Conservation (phyloP, 1,140 invertebrate genomes). For the Drosophila funebris region DNA sequence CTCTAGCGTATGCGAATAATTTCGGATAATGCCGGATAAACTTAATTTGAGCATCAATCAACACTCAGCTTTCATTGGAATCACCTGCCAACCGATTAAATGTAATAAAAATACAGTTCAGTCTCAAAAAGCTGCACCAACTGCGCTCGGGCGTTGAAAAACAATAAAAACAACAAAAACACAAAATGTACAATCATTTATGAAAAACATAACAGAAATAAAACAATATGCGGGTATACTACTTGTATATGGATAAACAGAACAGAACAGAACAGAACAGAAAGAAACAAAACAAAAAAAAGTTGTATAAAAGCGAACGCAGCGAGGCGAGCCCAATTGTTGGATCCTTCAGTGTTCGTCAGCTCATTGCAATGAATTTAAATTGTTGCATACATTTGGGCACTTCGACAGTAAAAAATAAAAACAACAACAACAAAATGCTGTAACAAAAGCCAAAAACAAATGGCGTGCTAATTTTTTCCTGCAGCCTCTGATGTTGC, state of each 20-base stretch:
- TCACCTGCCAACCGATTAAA: conserved; percentile 34
- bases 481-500: conserved; percentile 13
- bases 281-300: conserved; percentile 25
- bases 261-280: too few species aligned
- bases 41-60: conserved; percentile 14
- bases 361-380: conserved; percentile 81
- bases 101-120: conserved; percentile 22
- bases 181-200: conserved; percentile 68
- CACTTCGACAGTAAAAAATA: conserved; percentile 26
- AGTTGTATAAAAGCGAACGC: too few species aligned
- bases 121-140: conserved; percentile 16
- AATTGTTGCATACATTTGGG: conserved; percentile 76
- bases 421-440: conserved; percentile 34
- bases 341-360: conserved; percentile 46
- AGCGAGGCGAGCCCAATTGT: conserved; percentile 21
- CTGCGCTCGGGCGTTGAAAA: conserved; percentile 20
- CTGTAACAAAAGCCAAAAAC: conserved; percentile 68
- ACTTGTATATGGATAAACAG: conserved; percentile 1
- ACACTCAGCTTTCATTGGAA: conserved; percentile 4
- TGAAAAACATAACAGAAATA: conserved; percentile 31
- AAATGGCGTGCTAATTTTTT: conserved; percentile 76
- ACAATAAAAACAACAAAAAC: neutral
- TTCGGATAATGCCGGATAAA: conserved; percentile 4
- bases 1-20: neutral
- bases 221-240: neutral